These are phyloP conservation scores for Melinaea marsaeus DNA, from an alignment of 2,888 invertebrate genomes.

Conservation along the genomic window DNA sequence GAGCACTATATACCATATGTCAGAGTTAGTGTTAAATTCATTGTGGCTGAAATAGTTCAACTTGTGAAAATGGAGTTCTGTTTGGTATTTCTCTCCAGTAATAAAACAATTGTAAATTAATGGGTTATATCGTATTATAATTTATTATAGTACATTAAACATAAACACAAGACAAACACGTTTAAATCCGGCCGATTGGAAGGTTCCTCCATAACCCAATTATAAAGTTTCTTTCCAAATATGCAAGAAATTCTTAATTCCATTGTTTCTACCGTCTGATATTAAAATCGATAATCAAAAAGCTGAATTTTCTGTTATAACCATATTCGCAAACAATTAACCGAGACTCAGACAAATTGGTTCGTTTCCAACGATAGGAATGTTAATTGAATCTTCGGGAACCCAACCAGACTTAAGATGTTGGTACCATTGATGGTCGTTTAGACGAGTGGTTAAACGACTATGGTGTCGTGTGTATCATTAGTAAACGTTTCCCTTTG, in stretches of 20 bases:
- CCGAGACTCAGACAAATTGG: constrained; percentile 56
- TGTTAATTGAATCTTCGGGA: constrained; percentile 63
- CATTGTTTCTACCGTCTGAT: constrained; percentile 19
- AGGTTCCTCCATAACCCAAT: constrained; percentile 13
- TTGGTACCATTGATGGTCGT: constrained; percentile 34
- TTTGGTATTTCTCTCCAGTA: too few relatives aligned
- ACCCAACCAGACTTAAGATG: constrained; percentile 38
- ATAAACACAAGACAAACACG: neutral
- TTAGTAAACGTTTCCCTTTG: constrained; percentile 32
- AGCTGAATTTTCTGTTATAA: constrained; percentile 47
- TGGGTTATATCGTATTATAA: neutral
- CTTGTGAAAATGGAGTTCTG: too few relatives aligned
- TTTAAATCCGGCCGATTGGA: neutral
- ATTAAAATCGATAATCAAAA: constrained; percentile 18
- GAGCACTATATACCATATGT: constrained; percentile 55
- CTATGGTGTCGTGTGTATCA: constrained; percentile 40
- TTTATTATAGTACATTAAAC: neutral
- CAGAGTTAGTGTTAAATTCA: constrained; percentile 15
- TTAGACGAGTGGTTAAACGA: constrained; percentile 27
- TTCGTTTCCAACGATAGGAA: constrained; percentile 62
- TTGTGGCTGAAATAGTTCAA: too few relatives aligned
- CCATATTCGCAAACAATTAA: constrained; percentile 71
- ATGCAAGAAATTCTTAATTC: constrained; percentile 16
- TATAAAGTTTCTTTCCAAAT: constrained; percentile 15
- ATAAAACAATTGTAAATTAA: too few relatives aligned